Evolutionary conservation across 2,113 vertebrate species (phyloP).

Genomic region (Percopsis transmontana): DNA sequence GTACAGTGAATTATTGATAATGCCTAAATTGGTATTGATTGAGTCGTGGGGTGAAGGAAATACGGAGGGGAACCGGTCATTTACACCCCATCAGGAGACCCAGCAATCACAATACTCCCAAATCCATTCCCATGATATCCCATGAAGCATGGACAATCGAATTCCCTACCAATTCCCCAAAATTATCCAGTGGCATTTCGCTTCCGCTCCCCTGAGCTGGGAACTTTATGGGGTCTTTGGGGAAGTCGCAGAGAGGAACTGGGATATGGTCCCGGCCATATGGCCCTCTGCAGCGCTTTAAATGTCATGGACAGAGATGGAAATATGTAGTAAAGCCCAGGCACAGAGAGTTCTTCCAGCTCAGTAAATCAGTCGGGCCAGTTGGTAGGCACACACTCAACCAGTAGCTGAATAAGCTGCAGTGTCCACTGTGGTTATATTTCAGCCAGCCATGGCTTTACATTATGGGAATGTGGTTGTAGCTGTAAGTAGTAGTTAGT

Average conservation of each 20-base stretch:
- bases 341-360: conserved; percentile 5
- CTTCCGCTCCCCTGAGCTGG: conserved; percentile 32
- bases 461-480: background rate
- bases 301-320: conserved; percentile 30
- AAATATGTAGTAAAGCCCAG: conserved; percentile 17
- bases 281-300: conserved; percentile 16
- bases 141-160: conserved; percentile 27
- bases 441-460: conserved; percentile 1
- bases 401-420: background rate
- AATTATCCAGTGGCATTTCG: conserved; percentile 27
- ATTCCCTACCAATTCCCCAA: conserved; percentile 31
- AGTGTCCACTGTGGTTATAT: background rate
- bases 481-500: background rate
- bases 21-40: conserved; percentile 81
- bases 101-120: conserved; percentile 50
- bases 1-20: conserved; percentile 82
- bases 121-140: conserved; percentile 28
- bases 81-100: conserved; percentile 34
- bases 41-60: conserved; percentile 63
- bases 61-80: conserved; percentile 26
- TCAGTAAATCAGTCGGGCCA: conserved; percentile 15
- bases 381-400: conserved; percentile 2
- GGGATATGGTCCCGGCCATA: conserved; percentile 6
- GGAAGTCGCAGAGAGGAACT: conserved; percentile 21
- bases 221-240: conserved; percentile 17